phyloP scores from a whole-genome alignment of 2,888 invertebrate genomes.

The Sesia bembeciformis region DNA sequence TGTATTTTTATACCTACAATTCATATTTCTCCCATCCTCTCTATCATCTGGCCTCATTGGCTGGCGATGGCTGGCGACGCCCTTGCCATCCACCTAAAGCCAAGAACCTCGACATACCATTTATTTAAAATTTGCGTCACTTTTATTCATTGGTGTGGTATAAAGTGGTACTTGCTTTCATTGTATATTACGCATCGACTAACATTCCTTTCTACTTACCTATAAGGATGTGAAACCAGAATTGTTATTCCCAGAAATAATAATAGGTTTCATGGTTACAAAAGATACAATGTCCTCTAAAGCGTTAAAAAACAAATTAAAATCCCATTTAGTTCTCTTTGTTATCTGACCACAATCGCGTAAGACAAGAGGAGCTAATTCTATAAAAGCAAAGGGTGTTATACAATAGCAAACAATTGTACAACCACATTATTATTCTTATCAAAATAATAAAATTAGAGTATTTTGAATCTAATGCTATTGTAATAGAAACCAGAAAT shows the following conservation, averaged over 20 bases:
- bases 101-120: too few relatives aligned
- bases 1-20: too few relatives aligned
- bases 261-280: neutral
- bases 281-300: neutral
- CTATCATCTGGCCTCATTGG: too few relatives aligned
- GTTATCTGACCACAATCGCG: slow-evolving; percentile 56
- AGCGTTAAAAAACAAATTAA: slow-evolving; percentile 33
- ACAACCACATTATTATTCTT: neutral
- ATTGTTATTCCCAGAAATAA: neutral
- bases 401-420: slow-evolving; percentile 36
- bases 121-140: too few relatives aligned
- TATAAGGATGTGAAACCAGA: neutral
- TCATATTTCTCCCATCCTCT: too few relatives aligned
- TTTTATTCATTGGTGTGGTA: too few relatives aligned
- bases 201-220: too few relatives aligned
- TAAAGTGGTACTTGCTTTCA: too few relatives aligned
- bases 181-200: too few relatives aligned
- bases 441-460: neutral
- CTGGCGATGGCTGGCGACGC: too few relatives aligned
- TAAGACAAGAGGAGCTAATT: slow-evolving; percentile 55
- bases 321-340: slow-evolving; percentile 40
- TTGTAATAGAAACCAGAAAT: neutral
- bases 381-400: slow-evolving; percentile 62
- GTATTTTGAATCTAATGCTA: neutral
- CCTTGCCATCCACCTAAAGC: too few relatives aligned